These are phyloP conservation scores for Ceuthmochares aereus DNA, from an alignment of 2,113 vertebrate species.

Conservation along the genomic window DNA sequence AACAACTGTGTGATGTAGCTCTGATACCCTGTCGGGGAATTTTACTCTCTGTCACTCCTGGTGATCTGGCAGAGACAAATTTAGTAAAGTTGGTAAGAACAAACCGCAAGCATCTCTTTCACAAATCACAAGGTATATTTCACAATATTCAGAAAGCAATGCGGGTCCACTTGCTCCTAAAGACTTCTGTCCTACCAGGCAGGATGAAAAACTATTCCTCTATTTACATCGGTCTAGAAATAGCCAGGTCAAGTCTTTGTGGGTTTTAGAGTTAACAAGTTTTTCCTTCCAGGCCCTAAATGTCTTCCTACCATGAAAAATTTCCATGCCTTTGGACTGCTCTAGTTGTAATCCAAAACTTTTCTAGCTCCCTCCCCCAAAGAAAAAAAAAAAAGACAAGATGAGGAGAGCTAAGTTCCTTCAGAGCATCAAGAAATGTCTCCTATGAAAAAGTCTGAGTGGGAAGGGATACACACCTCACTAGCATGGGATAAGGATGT, in stretches of 20 bases:
- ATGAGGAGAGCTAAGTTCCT: background rate
- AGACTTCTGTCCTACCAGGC: background rate
- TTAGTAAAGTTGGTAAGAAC: background rate
- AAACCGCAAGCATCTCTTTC: background rate
- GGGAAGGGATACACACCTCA: background rate
- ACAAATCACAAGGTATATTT: background rate
- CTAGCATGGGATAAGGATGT: background rate
- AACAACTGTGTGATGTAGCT: background rate
- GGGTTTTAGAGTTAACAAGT: background rate
- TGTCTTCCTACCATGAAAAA: background rate
- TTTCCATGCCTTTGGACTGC: background rate
- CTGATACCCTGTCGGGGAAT: background rate
- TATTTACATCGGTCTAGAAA: background rate
- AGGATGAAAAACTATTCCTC: background rate
- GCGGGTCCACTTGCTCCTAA: background rate
- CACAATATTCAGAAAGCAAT: background rate
- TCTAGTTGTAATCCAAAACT: background rate
- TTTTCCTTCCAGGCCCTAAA: background rate
- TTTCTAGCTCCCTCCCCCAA: accelerated
- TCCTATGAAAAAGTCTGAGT: background rate
- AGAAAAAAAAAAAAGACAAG: background rate
- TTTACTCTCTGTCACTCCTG: background rate
- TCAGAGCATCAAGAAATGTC: background rate
- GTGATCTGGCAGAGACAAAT: background rate
- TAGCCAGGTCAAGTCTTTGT: background rate